Percentiles rank a stretch among this genome's conserved stretches.
These are phyloP conservation scores for Pygocentrus nattereri DNA, from an alignment of 2,797 vertebrate genomes.

Conservation along the genomic window DNA sequence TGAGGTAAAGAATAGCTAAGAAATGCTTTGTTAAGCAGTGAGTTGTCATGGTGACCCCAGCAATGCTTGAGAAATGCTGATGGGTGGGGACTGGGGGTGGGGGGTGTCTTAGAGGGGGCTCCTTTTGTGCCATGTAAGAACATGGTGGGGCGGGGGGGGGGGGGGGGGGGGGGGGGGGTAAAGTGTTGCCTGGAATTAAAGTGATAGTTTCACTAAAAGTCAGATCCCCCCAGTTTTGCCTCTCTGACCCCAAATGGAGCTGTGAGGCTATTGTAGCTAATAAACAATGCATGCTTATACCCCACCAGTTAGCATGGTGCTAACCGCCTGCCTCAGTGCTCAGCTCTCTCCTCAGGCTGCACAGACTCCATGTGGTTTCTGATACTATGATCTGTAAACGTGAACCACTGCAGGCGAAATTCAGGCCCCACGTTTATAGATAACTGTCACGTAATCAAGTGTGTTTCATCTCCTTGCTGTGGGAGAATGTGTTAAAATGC, in stretches of 20 bases:
- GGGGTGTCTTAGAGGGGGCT: constrained; percentile 65
- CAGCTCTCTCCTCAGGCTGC: too few species aligned
- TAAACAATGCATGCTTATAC: not conserved
- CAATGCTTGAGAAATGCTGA: constrained; percentile 83
- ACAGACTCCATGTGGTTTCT: too few species aligned
- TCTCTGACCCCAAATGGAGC: too few species aligned
- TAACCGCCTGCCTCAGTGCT: too few species aligned
- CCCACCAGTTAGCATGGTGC: too few species aligned
- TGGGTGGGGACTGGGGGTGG: constrained; percentile 70
- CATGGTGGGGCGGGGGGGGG: constrained; percentile 55
- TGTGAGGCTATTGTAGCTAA: too few species aligned
- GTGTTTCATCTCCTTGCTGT: too few species aligned
- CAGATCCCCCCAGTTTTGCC: not conserved
- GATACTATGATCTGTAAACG: too few species aligned
- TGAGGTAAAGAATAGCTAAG: constrained; percentile 81
- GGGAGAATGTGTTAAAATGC: too few species aligned
- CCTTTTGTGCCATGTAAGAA: constrained; percentile 73
- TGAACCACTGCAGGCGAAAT: too few species aligned
- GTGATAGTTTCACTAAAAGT: not conserved
- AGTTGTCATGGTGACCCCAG: constrained; percentile 87
- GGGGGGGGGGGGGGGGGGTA: constrained; percentile 67
- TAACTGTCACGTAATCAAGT: too few species aligned
- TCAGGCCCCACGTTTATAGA: too few species aligned
- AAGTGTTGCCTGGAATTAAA: not conserved
- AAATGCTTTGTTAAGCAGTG: constrained; percentile 88